phyloP scores from a whole-genome alignment of 2,113 vertebrate species.

The Gulo gulo region DNA sequence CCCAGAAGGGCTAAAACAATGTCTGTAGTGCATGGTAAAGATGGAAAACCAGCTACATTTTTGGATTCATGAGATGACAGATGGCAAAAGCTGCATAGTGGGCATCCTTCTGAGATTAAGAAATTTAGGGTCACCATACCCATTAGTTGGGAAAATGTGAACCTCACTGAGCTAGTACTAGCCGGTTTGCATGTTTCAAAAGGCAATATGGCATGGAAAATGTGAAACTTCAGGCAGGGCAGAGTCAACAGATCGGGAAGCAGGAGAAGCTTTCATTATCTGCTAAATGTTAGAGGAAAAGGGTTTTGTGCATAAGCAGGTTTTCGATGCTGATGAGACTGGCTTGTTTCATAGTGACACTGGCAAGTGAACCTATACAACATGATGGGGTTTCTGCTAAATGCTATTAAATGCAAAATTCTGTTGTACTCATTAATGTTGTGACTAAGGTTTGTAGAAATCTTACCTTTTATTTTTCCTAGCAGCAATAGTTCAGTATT shows the following conservation, averaged over 20 bases:
- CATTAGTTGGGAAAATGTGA: not conserved
- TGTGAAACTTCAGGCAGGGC: not conserved
- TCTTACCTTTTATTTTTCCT: not conserved
- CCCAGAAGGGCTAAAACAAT: not conserved
- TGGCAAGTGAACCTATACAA: not conserved
- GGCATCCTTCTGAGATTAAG: not conserved
- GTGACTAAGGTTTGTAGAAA: not conserved
- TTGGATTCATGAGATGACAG: not conserved
- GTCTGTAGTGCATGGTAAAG: not conserved
- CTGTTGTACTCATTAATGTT: not conserved
- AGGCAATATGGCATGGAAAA: not conserved
- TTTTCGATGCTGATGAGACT: not conserved
- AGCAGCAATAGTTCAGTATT: not conserved
- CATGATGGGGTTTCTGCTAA: not conserved
- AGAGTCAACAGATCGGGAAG: not conserved
- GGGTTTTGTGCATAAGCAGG: not conserved
- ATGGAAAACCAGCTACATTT: not conserved
- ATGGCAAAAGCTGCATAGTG: not conserved
- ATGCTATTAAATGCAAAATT: not conserved
- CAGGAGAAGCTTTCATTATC: not conserved
- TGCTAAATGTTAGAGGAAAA: not conserved
- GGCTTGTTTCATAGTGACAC: not conserved
- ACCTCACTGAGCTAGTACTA: not conserved
- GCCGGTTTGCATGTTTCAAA: not conserved
- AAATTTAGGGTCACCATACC: not conserved